A percentile compares a stretch with the other conserved stretches of the same genome.
Conservation (phyloP, 2,797 vertebrate genomes). For the Malacoctenus gilli region DNA sequence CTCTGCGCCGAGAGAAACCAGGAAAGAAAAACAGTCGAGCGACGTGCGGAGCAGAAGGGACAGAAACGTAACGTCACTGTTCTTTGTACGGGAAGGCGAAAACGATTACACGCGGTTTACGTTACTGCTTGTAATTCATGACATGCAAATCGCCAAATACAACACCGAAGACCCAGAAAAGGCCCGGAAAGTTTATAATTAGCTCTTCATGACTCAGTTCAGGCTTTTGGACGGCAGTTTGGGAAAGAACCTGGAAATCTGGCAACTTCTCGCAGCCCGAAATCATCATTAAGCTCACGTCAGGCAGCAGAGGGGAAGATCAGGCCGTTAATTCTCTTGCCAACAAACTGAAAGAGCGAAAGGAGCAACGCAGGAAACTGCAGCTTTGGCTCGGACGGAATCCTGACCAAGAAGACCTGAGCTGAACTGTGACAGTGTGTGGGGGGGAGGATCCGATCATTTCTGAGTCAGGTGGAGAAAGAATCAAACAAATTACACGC, state of each 20-base stretch:
- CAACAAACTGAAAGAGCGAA: constrained; percentile 16
- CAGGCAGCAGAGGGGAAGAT: constrained; percentile 24
- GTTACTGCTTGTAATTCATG: constrained; percentile 19
- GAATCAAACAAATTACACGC: too few relatives aligned
- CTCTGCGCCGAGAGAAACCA: constrained; percentile 79
- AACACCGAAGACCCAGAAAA: constrained; percentile 32
- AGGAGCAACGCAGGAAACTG: constrained; percentile 31
- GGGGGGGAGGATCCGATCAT: too few relatives aligned
- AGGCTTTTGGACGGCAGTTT: constrained; percentile 24
- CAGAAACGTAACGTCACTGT: constrained; percentile 16
- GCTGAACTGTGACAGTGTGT: too few relatives aligned
- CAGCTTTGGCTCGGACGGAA: too few relatives aligned
- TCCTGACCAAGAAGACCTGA: too few relatives aligned
- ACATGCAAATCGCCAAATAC: constrained; percentile 30
- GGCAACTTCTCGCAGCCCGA: constrained; percentile 21
- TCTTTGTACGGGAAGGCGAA: constrained; percentile 16
- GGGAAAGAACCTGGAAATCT: constrained; percentile 37
- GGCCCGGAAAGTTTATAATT: constrained; percentile 41
- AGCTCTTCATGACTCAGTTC: constrained; percentile 30
- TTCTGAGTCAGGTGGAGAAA: too few relatives aligned
- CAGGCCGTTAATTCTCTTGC: constrained; percentile 17
- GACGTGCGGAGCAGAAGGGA: constrained; percentile 1
- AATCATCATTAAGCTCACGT: constrained; percentile 28
- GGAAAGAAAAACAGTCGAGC: constrained; percentile 6
- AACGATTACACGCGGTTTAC: constrained; percentile 15